These are phyloP conservation scores for Trachurus trachurus DNA, from an alignment of 2,797 vertebrate species.

Conservation along the genomic window DNA sequence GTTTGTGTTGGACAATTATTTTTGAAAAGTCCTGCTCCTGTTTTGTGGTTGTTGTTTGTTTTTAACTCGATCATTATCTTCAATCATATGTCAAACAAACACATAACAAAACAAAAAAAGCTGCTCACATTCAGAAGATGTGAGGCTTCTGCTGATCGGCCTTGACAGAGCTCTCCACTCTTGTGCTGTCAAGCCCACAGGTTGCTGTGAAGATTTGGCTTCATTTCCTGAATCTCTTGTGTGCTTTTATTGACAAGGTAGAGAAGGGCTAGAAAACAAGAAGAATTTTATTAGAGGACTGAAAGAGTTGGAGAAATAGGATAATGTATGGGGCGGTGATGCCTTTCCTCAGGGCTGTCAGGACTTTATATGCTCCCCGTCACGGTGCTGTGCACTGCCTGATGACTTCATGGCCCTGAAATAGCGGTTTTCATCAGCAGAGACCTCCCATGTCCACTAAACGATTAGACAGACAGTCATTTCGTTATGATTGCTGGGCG, in stretches of 20 bases:
- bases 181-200: constrained; percentile 40
- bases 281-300: constrained; percentile 36
- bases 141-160: constrained; percentile 10
- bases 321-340: constrained; percentile 67
- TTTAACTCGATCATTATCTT: neutral
- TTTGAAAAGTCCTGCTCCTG: neutral
- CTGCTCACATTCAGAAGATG: constrained; percentile 29
- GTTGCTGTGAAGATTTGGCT: constrained; percentile 34
- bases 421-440: constrained; percentile 77
- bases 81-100: constrained; percentile 2
- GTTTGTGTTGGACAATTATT: neutral
- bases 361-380: constrained; percentile 76
- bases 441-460: constrained; percentile 78
- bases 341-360: constrained; percentile 70
- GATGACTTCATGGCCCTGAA: constrained; percentile 83
- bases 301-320: constrained; percentile 54
- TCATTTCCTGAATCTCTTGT: constrained; percentile 33
- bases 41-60: neutral
- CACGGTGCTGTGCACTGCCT: constrained; percentile 75
- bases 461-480: constrained; percentile 78
- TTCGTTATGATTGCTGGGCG: constrained; percentile 75
- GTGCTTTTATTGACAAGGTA: constrained; percentile 54
- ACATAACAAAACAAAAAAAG: constrained; percentile 10
- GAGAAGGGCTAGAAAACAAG: constrained; percentile 50
- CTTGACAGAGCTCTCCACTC: constrained; percentile 20